Evolutionary conservation across 53 echinoderm and acorn worm species (phyloP).

Genomic region (Zoroaster sp.): DNA sequence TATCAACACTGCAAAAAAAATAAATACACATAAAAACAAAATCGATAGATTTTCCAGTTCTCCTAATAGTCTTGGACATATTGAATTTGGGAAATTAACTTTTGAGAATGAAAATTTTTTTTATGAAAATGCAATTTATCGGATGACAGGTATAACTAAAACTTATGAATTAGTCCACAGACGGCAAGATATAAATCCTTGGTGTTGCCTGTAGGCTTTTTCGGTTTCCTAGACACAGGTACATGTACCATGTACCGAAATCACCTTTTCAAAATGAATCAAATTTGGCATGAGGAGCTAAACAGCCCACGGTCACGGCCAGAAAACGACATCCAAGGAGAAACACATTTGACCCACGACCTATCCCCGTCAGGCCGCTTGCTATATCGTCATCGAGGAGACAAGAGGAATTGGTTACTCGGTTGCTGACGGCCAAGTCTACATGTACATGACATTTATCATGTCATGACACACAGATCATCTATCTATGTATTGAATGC

Average conservation of each 20-base stretch:
- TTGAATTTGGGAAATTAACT: no score
- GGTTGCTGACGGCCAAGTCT: neutral
- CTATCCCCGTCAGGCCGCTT: conserved; percentile 1
- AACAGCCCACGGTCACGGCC: neutral
- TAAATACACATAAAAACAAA: no score
- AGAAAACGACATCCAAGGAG: neutral
- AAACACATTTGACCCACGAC: neutral
- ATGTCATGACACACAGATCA: neutral
- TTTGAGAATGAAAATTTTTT: no score
- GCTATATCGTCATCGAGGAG: neutral
- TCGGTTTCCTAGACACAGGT: no score
- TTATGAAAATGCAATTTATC: no score
- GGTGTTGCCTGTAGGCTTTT: no score
- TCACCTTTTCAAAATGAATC: conserved; percentile 4
- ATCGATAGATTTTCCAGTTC: no score
- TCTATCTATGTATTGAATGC: neutral
- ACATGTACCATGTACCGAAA: neutral
- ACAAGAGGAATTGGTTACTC: neutral
- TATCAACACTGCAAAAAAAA: no score
- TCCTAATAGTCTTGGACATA: no score
- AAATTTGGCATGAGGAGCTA: neutral
- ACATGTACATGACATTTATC: neutral
- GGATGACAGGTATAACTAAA: no score
- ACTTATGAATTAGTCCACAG: no score
- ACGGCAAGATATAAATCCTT: no score